Conservation (phyloP, 2,797 vertebrate species). For the Threskiornis aethiopicus region DNA sequence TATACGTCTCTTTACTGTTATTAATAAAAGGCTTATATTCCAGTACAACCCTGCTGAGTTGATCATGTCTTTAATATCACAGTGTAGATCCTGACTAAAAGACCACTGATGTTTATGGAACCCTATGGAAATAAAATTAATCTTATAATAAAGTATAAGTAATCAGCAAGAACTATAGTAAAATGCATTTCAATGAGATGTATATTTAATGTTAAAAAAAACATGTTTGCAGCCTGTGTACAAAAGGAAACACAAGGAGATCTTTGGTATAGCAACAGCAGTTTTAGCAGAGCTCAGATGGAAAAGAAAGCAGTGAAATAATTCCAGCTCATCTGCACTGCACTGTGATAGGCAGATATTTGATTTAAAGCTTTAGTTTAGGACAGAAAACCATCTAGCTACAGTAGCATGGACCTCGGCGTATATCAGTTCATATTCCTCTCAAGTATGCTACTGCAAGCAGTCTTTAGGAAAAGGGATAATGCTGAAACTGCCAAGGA, state of each 20-base stretch:
- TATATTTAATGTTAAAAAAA: conserved; percentile 3
- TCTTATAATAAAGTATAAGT: background rate
- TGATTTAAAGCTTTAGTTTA: background rate
- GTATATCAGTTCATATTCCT: fast-evolving
- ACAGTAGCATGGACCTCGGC: background rate
- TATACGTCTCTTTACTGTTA: background rate
- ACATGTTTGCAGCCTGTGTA: conserved; percentile 35
- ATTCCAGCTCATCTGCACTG: conserved; percentile 42
- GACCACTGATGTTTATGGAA: background rate
- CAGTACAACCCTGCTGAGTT: background rate
- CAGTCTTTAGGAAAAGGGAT: background rate
- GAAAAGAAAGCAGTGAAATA: conserved; percentile 13
- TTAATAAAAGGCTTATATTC: background rate
- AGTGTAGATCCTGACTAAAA: background rate
- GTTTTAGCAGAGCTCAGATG: conserved; percentile 14
- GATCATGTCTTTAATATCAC: background rate
- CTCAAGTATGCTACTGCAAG: background rate
- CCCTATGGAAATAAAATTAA: background rate
- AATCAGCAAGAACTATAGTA: conserved; percentile 12
- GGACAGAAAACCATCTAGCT: background rate
- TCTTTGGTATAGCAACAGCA: conserved; percentile 36
- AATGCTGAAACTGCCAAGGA: background rate
- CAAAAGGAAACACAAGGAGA: conserved; percentile 1
- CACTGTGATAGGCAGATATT: background rate
- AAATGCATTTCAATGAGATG: conserved; percentile 40